Percentiles rank a stretch among this genome's conserved stretches.
These are phyloP conservation scores for Dryomyza anilis DNA, from an alignment of 2,888 invertebrate species.

Conservation along the genomic window DNA sequence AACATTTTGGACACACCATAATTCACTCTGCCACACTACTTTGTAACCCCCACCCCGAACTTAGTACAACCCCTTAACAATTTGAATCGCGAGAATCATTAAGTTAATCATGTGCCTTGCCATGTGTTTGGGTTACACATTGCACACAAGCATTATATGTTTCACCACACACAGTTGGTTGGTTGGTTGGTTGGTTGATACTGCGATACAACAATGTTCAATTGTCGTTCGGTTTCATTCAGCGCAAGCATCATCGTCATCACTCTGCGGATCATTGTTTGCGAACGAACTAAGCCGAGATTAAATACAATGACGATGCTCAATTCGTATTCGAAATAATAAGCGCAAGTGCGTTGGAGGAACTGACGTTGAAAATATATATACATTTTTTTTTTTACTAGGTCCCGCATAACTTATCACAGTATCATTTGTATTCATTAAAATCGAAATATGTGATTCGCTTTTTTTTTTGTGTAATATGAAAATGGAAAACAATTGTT, in stretches of 20 bases:
- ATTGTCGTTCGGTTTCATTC: not conserved
- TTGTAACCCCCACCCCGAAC: not conserved
- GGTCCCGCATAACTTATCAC: too few relatives aligned
- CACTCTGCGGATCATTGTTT: not conserved
- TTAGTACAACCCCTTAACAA: not conserved
- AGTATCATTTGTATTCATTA: too few relatives aligned
- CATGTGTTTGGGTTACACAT: not conserved
- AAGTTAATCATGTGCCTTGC: too few relatives aligned
- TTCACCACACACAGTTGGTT: too few relatives aligned
- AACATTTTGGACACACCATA: too few relatives aligned
- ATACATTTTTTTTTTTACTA: too few relatives aligned
- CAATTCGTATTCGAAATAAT: not conserved
- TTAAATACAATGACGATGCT: not conserved
- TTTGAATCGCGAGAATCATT: not conserved
- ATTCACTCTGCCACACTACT: too few relatives aligned
- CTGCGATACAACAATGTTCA: not conserved
- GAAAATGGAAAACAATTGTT: too few relatives aligned
- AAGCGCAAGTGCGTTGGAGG: not conserved
- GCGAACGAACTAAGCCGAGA: not conserved
- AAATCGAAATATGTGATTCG: too few relatives aligned
- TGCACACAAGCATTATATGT: not conserved
- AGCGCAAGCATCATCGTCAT: not conserved
- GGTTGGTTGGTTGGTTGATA: not conserved
- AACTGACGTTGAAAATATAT: too few relatives aligned
- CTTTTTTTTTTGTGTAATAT: too few relatives aligned